A percentile compares a stretch with the other conserved stretches of the same genome.
These are phyloP conservation scores for Cylas formicarius DNA, from an alignment of 1,140 invertebrate species.

Conservation along the genomic window DNA sequence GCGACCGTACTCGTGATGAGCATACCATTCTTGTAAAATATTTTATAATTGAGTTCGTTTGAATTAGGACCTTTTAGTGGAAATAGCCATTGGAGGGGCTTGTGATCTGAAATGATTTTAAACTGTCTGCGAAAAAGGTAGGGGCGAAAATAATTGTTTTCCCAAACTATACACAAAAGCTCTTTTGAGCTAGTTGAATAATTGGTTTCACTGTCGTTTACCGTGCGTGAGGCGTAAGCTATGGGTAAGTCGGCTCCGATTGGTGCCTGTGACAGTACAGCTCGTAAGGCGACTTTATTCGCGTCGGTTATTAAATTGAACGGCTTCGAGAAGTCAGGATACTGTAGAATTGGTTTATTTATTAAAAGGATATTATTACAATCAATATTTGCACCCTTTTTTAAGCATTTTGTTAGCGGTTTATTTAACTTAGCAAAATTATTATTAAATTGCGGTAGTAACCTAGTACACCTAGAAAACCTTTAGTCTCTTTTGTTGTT, in stretches of 20 bases:
- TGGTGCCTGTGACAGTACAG: conserved; percentile 30
- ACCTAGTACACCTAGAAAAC: neutral
- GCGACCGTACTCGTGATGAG: neutral
- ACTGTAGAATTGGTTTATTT: too few relatives aligned
- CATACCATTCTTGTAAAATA: neutral
- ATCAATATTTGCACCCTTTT: too few relatives aligned
- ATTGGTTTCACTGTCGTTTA: conserved; percentile 29
- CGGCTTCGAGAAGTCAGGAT: neutral
- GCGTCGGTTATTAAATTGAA: conserved; percentile 36
- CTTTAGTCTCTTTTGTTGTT: too few relatives aligned
- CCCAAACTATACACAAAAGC: neutral
- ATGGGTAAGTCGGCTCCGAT: conserved; percentile 27
- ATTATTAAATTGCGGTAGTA: neutral
- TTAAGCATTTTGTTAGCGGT: too few relatives aligned
- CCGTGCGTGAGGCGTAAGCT: conserved; percentile 28
- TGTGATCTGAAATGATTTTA: neutral
- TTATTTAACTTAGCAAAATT: neutral
- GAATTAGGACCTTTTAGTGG: too few relatives aligned
- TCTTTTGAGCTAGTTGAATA: conserved; percentile 16
- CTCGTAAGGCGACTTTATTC: conserved; percentile 26
- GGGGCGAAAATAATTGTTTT: neutral
- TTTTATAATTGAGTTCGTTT: neutral
- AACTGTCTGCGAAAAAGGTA: neutral
- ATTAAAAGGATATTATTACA: conserved; percentile 3
- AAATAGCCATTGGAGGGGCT: neutral